These are phyloP conservation scores for Zingel zingel DNA, from an alignment of 2,113 vertebrate species.

Conservation along the genomic window DNA sequence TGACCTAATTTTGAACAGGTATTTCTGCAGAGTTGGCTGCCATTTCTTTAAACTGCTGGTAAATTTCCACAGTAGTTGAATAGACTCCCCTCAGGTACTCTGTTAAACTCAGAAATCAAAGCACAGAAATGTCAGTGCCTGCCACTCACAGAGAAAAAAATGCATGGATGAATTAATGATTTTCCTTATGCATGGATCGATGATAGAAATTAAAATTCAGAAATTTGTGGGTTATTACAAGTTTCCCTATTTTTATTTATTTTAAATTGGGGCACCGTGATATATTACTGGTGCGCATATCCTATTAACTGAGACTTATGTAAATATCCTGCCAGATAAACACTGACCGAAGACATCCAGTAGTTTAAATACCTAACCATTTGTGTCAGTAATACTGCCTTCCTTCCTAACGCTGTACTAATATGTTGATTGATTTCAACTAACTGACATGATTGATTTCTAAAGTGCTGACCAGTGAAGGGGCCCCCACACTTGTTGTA, in stretches of 20 bases:
- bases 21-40: not conserved
- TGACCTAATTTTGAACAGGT: not conserved
- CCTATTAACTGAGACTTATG: not conserved
- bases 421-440: not conserved
- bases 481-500: not conserved
- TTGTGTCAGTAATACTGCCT: not conserved
- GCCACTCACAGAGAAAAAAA: not conserved
- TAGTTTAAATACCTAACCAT: not conserved
- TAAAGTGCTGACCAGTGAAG: not conserved
- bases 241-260: not conserved
- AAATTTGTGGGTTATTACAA: not conserved
- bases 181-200: not conserved
- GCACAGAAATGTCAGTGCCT: not conserved
- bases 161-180: not conserved
- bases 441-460: not conserved
- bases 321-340: not conserved
- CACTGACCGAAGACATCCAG: not conserved
- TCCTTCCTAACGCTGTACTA: not conserved
- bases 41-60: not conserved
- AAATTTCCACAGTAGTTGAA: slow-evolving; percentile 5
- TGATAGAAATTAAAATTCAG: not conserved
- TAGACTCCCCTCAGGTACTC: not conserved
- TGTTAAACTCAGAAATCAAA: not conserved
- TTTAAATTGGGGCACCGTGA: not conserved
- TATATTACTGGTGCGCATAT: not conserved